Conservation (phyloP, 2,113 vertebrate species). For the Lasiurus borealis region DNA sequence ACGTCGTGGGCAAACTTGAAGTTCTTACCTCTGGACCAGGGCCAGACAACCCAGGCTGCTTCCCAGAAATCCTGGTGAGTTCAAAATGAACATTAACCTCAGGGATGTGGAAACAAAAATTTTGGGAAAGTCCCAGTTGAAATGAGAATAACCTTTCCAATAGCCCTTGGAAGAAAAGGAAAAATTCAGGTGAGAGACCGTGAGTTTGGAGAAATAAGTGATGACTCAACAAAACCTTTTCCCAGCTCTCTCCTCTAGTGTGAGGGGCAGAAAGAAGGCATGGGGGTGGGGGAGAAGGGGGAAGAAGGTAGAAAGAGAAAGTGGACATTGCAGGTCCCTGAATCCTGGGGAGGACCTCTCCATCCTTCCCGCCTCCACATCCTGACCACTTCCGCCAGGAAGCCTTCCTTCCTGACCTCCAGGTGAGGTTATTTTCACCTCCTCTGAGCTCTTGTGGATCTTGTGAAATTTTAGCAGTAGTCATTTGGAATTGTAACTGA, state of each 20-base stretch:
- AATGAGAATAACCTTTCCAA: background rate
- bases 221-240: accelerated
- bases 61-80: background rate
- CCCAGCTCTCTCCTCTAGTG: accelerated
- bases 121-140: background rate
- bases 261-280: background rate
- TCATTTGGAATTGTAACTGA: background rate
- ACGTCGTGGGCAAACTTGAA: background rate
- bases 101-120: background rate
- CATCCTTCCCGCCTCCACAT: background rate
- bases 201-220: background rate
- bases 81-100: background rate
- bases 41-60: background rate
- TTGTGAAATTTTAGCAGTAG: too few relatives aligned
- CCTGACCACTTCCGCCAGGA: background rate
- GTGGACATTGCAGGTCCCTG: accelerated
- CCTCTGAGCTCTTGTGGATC: too few relatives aligned
- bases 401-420: background rate
- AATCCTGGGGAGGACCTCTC: background rate
- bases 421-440: background rate
- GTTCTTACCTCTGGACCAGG: background rate
- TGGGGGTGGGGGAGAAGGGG: too few relatives aligned
- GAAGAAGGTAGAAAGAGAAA: too few relatives aligned
- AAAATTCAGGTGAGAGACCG: background rate
- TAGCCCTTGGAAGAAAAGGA: background rate